Evolutionary conservation across 1,140 invertebrate species (phyloP), one percentile per base, ranked within the genome.

Genomic region (Chlorops oryzae): DNA sequence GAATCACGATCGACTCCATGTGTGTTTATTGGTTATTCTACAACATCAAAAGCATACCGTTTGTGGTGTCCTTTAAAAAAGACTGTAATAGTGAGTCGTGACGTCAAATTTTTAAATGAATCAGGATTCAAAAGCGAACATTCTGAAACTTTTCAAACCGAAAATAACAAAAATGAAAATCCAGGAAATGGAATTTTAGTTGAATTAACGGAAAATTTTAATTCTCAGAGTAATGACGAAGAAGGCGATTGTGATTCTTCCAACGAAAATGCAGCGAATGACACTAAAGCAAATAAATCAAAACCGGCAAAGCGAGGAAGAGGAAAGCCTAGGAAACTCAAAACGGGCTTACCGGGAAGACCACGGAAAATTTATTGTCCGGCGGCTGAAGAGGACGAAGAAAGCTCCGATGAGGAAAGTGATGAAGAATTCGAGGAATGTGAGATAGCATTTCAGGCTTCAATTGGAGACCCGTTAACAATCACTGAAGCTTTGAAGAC

Each of bases 71-170:
- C 22, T 23, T 21, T 23, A 21, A 42, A 42, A 42, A 42, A 22
- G 25, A n/a, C 22, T 23, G 25, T 4, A 24, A 42, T 42, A 42
- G 25, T 42, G 22, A 42, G 40, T 42, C 40, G 22, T 12, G 40
- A 42, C 15, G 40, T 42, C 12, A 42, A 24, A 24, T 42, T 42
- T 42, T 13, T 42, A 42, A 23, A 42, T n/a, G 40, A 42, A 42
- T 23, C 40, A n/a, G 40, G 40, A 42, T 42, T 42, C 25, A 42
- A 42, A 24, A 42, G 25, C 40, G 40, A 42, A 42, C 25, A 42
- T n/a, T 12, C 22, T 23, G 40, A 42, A 24, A 24, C 25, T 23
- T 42, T 42, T 24, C n/a, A 42, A 42, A 13, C 23, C 15, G 20
- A 42, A 5, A 42, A 23, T 28, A 13, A 45, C n/a, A n/a, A n/a